Evolutionary conservation across 2,113 vertebrate species (phyloP).

Genomic region (Thryonomys swinderianus): DNA sequence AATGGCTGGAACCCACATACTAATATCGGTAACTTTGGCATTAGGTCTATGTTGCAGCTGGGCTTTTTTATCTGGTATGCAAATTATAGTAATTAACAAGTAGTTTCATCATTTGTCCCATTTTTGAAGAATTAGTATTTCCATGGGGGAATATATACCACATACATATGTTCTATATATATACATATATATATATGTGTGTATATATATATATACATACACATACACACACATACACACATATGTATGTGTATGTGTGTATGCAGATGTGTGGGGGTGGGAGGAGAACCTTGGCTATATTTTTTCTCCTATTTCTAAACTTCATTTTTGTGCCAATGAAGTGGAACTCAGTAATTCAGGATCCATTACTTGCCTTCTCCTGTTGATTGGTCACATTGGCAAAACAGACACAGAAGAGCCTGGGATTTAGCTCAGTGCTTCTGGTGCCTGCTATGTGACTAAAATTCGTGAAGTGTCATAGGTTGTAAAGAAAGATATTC

Average conservation of each 20-base stretch:
- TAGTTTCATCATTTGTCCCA: conserved; percentile 20
- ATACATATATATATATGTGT: not conserved
- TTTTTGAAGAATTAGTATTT: not conserved
- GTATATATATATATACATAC: accelerated
- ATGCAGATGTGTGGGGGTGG: no score
- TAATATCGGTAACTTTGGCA: conserved; percentile 3
- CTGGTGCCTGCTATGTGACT: not conserved
- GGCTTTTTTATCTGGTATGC: conserved; percentile 47
- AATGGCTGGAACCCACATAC: not conserved
- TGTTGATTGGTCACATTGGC: not conserved
- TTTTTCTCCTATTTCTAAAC: not conserved
- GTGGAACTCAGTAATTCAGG: not conserved
- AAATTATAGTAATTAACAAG: conserved; percentile 63
- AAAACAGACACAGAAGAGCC: not conserved
- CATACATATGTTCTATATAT: no score
- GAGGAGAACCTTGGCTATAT: not conserved
- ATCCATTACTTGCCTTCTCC: not conserved
- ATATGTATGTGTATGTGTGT: not conserved
- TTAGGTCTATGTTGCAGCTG: conserved; percentile 48
- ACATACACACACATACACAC: not conserved
- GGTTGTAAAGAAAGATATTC: not conserved
- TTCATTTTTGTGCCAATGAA: not conserved
- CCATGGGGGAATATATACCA: not conserved
- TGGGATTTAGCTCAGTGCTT: no score
- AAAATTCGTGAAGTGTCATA: not conserved